Conservation (phyloP, 2,888 invertebrate genomes). For the Galeruca laticollis region DNA sequence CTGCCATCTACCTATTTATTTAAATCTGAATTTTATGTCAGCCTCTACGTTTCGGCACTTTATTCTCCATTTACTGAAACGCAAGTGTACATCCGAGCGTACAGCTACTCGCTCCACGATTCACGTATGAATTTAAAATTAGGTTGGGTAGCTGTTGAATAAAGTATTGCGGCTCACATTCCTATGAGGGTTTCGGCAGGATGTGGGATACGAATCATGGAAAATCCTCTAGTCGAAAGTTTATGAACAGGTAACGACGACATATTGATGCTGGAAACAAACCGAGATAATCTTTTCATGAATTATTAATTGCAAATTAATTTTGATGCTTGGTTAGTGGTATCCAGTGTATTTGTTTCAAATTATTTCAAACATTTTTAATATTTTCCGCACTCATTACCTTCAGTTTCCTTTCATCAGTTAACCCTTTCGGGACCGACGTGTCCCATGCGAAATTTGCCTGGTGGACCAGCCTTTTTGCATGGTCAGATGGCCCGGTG, state of each 20-base stretch:
- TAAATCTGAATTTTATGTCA: slow-evolving; percentile 8
- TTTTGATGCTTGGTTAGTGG: too few relatives aligned
- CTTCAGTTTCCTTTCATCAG: too few relatives aligned
- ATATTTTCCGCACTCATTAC: too few relatives aligned
- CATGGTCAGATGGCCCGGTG: too few relatives aligned
- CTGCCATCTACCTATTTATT: background rate
- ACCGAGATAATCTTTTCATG: too few relatives aligned
- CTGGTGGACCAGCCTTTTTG: too few relatives aligned
- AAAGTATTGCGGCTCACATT: background rate
- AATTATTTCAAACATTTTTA: too few relatives aligned
- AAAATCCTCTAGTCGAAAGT: background rate
- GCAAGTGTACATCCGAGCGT: background rate
- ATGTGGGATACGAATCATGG: background rate
- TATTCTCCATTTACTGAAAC: slow-evolving; percentile 1
- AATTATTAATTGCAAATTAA: too few relatives aligned
- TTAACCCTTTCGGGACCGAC: too few relatives aligned
- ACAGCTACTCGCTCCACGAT: background rate
- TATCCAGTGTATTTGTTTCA: too few relatives aligned
- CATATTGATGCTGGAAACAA: too few relatives aligned
- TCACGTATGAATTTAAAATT: slow-evolving; percentile 8
- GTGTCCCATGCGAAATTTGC: too few relatives aligned
- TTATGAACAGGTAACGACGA: background rate
- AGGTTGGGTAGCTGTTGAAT: background rate
- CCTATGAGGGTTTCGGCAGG: background rate
- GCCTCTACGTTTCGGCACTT: slow-evolving; percentile 12